These are phyloP conservation scores for Toxonevra muliebris DNA, from an alignment of 2,888 invertebrate species.

Conservation along the genomic window DNA sequence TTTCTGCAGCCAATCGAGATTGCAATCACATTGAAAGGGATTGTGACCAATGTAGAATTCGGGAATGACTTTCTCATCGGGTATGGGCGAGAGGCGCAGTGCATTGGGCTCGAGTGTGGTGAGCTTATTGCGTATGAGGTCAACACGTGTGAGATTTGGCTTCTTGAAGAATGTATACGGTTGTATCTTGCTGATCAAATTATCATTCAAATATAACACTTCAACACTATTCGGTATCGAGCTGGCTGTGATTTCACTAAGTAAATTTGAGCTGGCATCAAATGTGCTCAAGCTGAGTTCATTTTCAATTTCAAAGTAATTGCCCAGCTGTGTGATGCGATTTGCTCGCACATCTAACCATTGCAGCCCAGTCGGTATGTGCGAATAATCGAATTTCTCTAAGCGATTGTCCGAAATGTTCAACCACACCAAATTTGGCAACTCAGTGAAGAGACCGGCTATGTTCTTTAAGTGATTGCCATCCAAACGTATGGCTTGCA, in stretches of 20 bases:
- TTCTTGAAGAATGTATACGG: slow-evolving; percentile 91
- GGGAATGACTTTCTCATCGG: slow-evolving; percentile 79
- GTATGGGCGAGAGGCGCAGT: slow-evolving; percentile 81
- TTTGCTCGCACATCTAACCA: slow-evolving; percentile 93
- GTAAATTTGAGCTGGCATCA: slow-evolving; percentile 87
- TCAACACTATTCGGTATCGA: slow-evolving; percentile 87
- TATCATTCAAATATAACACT: slow-evolving; percentile 87
- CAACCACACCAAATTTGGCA: slow-evolving; percentile 85
- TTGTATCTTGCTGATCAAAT: slow-evolving; percentile 85
- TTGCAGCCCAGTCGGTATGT: slow-evolving; percentile 83
- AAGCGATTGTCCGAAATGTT: slow-evolving; percentile 92
- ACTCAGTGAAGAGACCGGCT: slow-evolving; percentile 82
- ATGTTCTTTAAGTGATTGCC: slow-evolving; percentile 85
- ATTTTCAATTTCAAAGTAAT: slow-evolving; percentile 76
- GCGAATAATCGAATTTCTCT: slow-evolving; percentile 88
- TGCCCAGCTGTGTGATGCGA: slow-evolving; percentile 81
- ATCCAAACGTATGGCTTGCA: slow-evolving; percentile 89
- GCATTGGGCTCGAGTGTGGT: slow-evolving; percentile 90
- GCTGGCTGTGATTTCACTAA: slow-evolving; percentile 79
- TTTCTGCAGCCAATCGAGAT: slow-evolving; percentile 93
- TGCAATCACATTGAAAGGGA: slow-evolving; percentile 94
- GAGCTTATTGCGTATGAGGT: slow-evolving; percentile 91
- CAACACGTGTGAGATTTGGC: slow-evolving; percentile 88
- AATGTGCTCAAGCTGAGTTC: slow-evolving; percentile 82
- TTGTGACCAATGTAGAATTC: slow-evolving; percentile 94